A percentile compares a stretch with the other conserved stretches of the same genome.
Evolutionary conservation across 2,113 vertebrate species (phyloP).

Genomic region (Paracanthobrama guichenoti): DNA sequence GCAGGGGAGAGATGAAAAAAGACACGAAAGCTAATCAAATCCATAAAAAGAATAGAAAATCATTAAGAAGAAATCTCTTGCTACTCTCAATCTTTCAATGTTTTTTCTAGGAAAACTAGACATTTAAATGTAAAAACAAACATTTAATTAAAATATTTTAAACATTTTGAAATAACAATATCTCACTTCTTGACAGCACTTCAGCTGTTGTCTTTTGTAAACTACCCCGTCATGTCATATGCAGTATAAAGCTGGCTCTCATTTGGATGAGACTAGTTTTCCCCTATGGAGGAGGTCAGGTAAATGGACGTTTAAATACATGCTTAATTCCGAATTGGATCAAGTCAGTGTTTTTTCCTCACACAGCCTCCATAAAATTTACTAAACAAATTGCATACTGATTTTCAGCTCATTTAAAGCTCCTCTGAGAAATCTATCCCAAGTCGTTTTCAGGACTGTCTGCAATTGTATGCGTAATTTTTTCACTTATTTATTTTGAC

Average conservation of each 20-base stretch:
- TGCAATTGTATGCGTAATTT: neutral
- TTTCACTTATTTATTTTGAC: neutral
- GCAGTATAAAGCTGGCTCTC: neutral
- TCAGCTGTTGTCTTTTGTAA: neutral
- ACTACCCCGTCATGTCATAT: neutral
- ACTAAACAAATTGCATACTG: neutral
- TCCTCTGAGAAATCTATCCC: neutral
- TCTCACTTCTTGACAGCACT: neutral
- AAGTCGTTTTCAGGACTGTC: neutral
- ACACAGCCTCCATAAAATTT: neutral
- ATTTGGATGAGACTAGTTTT: neutral
- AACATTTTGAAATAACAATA: neutral
- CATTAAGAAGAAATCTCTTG: neutral
- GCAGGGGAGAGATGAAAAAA: neutral
- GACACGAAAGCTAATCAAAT: constrained; percentile 5
- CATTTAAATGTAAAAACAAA: neutral
- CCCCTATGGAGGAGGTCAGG: neutral
- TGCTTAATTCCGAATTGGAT: neutral
- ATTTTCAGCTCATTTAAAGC: neutral
- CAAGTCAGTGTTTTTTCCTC: neutral
- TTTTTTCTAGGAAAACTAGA: neutral
- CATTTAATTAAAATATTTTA: neutral
- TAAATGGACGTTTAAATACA: neutral
- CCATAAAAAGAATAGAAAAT: neutral
- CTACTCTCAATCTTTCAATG: neutral